phyloP scores from a whole-genome alignment of 2,797 vertebrate species.

The Ceyx erithaca region DNA sequence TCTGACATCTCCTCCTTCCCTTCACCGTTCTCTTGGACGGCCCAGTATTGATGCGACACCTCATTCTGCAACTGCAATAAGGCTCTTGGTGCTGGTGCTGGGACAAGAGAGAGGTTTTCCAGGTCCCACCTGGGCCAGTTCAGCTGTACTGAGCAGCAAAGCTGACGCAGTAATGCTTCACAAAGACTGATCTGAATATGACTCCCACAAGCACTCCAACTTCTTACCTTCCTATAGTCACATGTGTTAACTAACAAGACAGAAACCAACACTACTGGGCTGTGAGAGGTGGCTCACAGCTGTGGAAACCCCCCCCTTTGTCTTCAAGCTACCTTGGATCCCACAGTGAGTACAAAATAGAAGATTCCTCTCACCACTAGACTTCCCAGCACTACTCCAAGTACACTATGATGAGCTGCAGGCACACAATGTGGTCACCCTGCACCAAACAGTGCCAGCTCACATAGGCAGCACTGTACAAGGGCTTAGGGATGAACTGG shows the following conservation, averaged over 20 bases:
- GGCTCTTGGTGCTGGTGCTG: neutral
- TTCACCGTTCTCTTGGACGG: neutral
- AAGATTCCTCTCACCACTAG: neutral
- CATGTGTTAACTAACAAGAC: neutral
- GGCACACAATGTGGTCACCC: neutral
- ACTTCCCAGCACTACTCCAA: neutral
- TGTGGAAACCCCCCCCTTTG: neutral
- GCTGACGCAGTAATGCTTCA: neutral
- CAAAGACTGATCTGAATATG: accelerated
- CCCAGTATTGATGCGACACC: neutral
- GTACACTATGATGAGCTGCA: accelerated
- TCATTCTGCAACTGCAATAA: neutral
- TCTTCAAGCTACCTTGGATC: neutral
- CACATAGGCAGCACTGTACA: accelerated
- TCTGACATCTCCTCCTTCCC: neutral
- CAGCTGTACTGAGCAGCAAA: neutral
- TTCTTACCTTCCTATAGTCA: accelerated
- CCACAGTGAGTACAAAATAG: neutral
- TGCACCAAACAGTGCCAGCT: neutral
- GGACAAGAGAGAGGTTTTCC: neutral
- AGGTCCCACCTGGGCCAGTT: neutral
- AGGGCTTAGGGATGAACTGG: neutral
- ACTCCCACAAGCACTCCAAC: neutral
- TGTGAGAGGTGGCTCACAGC: neutral
- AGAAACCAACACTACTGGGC: neutral